Percentiles rank a stretch among this genome's conserved stretches.
Conservation (phyloP, 2,797 vertebrate genomes). For the Pristis pectinata region DNA sequence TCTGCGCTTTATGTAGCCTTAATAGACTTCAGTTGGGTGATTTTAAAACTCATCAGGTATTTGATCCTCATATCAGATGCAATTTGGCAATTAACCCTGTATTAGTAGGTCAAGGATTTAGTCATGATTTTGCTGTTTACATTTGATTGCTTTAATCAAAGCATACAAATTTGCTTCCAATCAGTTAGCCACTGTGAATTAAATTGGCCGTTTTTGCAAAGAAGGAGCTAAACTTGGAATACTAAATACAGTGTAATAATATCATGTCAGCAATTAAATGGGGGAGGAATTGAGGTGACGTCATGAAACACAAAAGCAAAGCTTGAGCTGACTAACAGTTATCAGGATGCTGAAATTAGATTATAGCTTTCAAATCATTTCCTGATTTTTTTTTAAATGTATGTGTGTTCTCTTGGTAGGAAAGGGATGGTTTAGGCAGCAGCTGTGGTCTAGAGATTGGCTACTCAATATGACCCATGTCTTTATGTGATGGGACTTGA, state of each 20-base stretch:
- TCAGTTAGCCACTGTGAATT: neutral
- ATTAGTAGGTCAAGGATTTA: neutral
- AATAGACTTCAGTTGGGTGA: neutral
- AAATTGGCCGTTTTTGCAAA: neutral
- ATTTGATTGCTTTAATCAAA: neutral
- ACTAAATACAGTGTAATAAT: neutral
- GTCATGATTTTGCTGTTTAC: neutral
- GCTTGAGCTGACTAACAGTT: neutral
- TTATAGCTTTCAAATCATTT: conserved; percentile 12
- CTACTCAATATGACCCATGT: neutral
- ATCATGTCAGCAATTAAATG: conserved; percentile 8
- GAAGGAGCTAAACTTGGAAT: conserved; percentile 30
- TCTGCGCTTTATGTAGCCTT: neutral
- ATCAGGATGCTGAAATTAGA: conserved; percentile 26
- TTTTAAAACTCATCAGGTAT: neutral
- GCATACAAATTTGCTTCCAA: neutral
- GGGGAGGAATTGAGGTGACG: neutral
- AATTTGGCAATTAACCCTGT: neutral
- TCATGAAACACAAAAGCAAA: neutral
- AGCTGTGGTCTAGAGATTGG: neutral
- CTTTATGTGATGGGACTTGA: neutral
- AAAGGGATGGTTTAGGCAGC: neutral
- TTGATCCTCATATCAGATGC: neutral
- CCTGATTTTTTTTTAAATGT: neutral
- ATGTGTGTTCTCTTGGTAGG: neutral